Evolutionary conservation across 2,797 vertebrate genomes (phyloP).

Genomic region (Oophaga sylvatica): DNA sequence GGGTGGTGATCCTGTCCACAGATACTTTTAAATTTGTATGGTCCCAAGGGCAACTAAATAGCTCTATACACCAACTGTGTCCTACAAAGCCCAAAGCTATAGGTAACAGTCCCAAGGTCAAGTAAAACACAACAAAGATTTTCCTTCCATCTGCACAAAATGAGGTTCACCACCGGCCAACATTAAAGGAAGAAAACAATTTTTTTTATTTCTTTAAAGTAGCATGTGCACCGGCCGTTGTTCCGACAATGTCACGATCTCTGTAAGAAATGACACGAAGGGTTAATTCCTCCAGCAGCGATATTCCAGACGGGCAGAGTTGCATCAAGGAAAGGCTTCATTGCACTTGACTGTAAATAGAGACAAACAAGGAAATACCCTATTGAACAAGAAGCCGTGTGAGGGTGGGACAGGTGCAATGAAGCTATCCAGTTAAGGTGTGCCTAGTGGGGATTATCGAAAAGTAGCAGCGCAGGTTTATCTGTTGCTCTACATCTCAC

Average conservation of each 20-base stretch:
- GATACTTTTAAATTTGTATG: constrained; percentile 32
- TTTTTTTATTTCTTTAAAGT: background rate
- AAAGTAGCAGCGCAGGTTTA: constrained; percentile 58
- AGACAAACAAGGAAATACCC: constrained; percentile 54
- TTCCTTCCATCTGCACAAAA: background rate
- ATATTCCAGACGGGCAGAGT: constrained; percentile 32
- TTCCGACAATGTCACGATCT: background rate
- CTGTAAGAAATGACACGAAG: background rate
- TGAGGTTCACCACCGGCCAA: background rate
- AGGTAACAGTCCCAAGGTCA: constrained; percentile 27
- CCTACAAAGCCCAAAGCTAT: background rate
- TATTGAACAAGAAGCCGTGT: constrained; percentile 34
- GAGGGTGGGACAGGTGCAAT: constrained; percentile 56
- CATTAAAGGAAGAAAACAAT: background rate
- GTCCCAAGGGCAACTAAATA: constrained; percentile 42
- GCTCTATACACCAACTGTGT: background rate
- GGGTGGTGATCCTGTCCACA: constrained; percentile 23
- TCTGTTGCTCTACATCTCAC: constrained; percentile 56
- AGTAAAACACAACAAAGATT: background rate
- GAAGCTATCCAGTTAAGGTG: constrained; percentile 48
- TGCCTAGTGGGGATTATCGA: constrained; percentile 51
- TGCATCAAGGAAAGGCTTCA: constrained; percentile 32
- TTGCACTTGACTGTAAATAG: constrained; percentile 39
- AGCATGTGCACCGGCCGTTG: background rate
- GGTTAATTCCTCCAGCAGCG: constrained; percentile 36